Percentiles rank a stretch among this genome's conserved stretches.
phyloP scores from a whole-genome alignment of 2,888 invertebrate species.

The Eubasilissa splendida region DNA sequence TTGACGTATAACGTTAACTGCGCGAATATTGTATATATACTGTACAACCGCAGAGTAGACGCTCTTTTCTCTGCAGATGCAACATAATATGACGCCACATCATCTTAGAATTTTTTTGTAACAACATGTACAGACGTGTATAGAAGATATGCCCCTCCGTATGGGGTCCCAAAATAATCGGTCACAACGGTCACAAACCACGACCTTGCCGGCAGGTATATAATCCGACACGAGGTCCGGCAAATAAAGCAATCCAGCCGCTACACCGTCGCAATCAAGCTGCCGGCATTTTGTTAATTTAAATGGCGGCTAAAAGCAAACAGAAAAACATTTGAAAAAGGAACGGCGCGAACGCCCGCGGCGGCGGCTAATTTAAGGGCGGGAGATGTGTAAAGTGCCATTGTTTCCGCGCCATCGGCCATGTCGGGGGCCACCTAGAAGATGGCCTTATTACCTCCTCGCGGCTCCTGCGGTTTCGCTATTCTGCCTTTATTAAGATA shows the following conservation, averaged over 20 bases:
- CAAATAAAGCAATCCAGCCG: constrained; percentile 25
- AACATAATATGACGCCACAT: too few relatives aligned
- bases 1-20: too few relatives aligned
- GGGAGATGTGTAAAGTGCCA: constrained; percentile 42
- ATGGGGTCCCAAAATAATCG: background rate
- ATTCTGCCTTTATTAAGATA: constrained; percentile 42
- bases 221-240: background rate
- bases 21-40: too few relatives aligned
- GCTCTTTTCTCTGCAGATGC: too few relatives aligned
- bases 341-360: constrained; percentile 30
- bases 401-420: constrained; percentile 48
- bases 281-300: constrained; percentile 26
- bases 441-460: background rate
- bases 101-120: too few relatives aligned
- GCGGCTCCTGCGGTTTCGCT: constrained; percentile 28
- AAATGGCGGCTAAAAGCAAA: constrained; percentile 30
- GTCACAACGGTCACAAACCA: constrained; percentile 23
- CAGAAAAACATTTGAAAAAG: constrained; percentile 14
- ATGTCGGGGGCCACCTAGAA: constrained; percentile 24
- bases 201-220: constrained; percentile 7
- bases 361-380: constrained; percentile 53
- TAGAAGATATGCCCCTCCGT: too few relatives aligned
- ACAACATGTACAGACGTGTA: too few relatives aligned
- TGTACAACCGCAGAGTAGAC: too few relatives aligned
- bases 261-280: background rate